Conservation (phyloP, 1,140 invertebrate species). For the Conus ventricosus region DNA sequence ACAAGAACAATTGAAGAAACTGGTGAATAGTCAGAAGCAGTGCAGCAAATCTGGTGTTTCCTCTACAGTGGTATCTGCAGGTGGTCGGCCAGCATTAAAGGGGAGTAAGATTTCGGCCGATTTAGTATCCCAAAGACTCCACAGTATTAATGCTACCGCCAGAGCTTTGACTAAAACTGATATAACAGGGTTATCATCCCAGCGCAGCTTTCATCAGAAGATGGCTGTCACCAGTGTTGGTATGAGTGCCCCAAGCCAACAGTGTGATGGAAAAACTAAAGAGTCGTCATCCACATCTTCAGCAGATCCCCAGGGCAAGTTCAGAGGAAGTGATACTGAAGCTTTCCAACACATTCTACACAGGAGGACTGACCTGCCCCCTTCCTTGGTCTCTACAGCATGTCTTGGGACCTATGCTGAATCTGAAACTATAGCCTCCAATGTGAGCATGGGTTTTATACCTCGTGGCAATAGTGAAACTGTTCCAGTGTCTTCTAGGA, state of each 20-base stretch:
- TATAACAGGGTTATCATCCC: background rate
- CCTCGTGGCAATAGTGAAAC: background rate
- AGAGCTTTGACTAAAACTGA: background rate
- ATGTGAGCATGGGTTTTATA: slow-evolving; percentile 29
- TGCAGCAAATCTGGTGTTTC: background rate
- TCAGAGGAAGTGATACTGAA: slow-evolving; percentile 29
- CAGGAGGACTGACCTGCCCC: slow-evolving; percentile 25
- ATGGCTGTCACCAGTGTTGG: background rate
- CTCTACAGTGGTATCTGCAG: background rate
- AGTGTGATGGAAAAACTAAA: background rate
- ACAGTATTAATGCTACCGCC: background rate
- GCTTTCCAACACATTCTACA: slow-evolving; percentile 38
- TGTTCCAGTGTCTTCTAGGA: slow-evolving; percentile 4
- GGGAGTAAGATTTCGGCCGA: background rate
- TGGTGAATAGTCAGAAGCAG: background rate
- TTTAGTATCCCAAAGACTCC: background rate
- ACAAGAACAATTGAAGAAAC: background rate
- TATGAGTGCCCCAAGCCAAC: background rate
- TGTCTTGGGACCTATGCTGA: background rate
- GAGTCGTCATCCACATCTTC: background rate
- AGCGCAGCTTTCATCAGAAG: background rate
- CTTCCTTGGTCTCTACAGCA: background rate
- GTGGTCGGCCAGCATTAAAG: background rate
- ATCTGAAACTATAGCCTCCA: background rate
- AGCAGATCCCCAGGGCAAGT: background rate